Base-by-base conservation (phyloP, 2,888 invertebrate species). In the Halictus quadricinctus region DNA sequence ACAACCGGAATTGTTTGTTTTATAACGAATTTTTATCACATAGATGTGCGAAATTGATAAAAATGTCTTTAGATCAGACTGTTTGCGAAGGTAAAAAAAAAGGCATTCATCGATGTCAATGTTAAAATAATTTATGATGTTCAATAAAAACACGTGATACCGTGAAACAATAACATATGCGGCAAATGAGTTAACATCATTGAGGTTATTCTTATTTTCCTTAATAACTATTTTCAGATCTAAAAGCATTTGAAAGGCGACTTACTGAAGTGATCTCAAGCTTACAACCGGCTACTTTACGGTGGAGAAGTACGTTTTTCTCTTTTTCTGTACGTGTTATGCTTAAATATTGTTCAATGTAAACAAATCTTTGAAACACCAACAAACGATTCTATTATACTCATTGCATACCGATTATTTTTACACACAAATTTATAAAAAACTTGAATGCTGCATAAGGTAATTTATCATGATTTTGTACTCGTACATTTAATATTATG, bases 241-340 rank as follows among this genome's bases (percentile, higher is more conserved):
- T 99, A 91, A 99, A 99, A 95, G 99, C 99, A 64, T 99, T 99
- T 95, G 99, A 99, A 95, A 96, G 99, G 89, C 96, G 99, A 79
- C 95, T 99, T 43, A 99, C 99, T 0, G 99, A 99, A 96, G 99
- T 99, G 25, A 99, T 99, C 93, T 97, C 98, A 90, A 98, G 98
- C 94, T 96, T 99, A 90, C 98, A 99, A 94, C 99, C 99, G 58
- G 97, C 98, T 73, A 99, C 99, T 78, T 96, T 97, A 91, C 96
- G 99, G 95, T 99, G 99, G 99, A 97, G 99, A 96, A 97, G 99
- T 98, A 96, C 96, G 96, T 95, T 88, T 83, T 85, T 84, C 18
- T 70, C n/a, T 80, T 83, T 83, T 36, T 75, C 36, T 50, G 21
- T 54, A 25, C 41, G 25, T 75, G n/a, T 80, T 54, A 60, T 46